Evolutionary conservation across 2,888 invertebrate genomes (phyloP).

Genomic region (Drosophila conformis): DNA sequence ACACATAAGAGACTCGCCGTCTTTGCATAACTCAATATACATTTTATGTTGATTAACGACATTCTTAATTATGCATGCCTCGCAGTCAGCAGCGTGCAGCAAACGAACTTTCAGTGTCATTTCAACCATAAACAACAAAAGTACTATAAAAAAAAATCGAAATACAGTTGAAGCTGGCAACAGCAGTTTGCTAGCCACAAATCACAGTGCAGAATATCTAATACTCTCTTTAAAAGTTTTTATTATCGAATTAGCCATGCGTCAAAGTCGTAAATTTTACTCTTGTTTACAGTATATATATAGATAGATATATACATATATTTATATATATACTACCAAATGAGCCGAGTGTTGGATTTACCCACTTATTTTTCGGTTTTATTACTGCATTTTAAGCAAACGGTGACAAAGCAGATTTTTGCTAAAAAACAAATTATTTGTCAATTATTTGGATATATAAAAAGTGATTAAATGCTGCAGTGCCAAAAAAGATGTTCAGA

Average conservation of each 20-base stretch:
- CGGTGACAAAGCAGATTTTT: background rate
- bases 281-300: background rate
- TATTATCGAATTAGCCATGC: background rate
- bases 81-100: slow-evolving; percentile 40
- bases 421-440: background rate
- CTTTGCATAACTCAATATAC: slow-evolving; percentile 41
- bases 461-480: background rate
- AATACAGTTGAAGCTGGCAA: slow-evolving; percentile 4
- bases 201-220: background rate
- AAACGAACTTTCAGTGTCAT: slow-evolving; percentile 40
- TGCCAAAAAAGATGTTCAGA: background rate
- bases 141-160: slow-evolving; percentile 1
- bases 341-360: background rate
- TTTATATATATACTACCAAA: background rate
- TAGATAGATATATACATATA: background rate
- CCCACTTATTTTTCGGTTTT: background rate
- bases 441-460: background rate
- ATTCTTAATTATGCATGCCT: slow-evolving; percentile 45
- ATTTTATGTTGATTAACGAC: slow-evolving; percentile 30
- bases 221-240: background rate
- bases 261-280: background rate
- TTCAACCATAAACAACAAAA: slow-evolving; percentile 20
- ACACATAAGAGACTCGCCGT: slow-evolving; percentile 5
- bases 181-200: background rate
- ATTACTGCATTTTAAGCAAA: background rate